These are phyloP conservation scores for Archilochus colubris DNA, from an alignment of 2,113 vertebrate species.

Conservation along the genomic window DNA sequence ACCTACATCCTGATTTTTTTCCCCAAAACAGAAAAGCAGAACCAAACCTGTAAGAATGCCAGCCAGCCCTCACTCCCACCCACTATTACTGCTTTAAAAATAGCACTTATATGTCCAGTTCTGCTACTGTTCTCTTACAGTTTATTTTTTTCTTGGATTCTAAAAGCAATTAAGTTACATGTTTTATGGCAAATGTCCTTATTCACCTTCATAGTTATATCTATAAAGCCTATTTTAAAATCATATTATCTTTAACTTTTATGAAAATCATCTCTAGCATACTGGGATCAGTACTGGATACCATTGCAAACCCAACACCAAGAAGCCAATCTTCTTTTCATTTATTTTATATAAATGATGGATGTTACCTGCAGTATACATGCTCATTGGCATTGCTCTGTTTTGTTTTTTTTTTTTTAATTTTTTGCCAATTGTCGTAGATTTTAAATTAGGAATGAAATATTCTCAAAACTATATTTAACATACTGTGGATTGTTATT, in stretches of 20 bases:
- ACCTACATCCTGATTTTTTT: background rate
- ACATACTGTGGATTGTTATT: background rate
- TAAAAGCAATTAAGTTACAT: background rate
- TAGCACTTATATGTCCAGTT: background rate
- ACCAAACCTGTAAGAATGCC: background rate
- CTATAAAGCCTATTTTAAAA: background rate
- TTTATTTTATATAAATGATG: background rate
- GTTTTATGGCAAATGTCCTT: accelerated
- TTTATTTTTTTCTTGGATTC: background rate
- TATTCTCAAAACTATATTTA: background rate
- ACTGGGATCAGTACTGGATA: background rate
- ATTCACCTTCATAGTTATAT: background rate
- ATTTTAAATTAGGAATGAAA: background rate
- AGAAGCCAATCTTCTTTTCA: background rate
- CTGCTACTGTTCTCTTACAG: background rate
- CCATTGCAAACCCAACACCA: background rate
- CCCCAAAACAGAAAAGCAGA: background rate
- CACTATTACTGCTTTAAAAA: too few relatives aligned
- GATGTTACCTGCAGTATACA: background rate
- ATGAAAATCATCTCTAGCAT: background rate
- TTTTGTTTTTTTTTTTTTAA: background rate
- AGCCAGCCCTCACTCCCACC: background rate
- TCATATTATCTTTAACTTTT: background rate
- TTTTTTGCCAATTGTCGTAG: background rate
- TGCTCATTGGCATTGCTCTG: background rate